Conservation (phyloP, 2,113 vertebrate genomes). For the Ictalurus furcatus region DNA sequence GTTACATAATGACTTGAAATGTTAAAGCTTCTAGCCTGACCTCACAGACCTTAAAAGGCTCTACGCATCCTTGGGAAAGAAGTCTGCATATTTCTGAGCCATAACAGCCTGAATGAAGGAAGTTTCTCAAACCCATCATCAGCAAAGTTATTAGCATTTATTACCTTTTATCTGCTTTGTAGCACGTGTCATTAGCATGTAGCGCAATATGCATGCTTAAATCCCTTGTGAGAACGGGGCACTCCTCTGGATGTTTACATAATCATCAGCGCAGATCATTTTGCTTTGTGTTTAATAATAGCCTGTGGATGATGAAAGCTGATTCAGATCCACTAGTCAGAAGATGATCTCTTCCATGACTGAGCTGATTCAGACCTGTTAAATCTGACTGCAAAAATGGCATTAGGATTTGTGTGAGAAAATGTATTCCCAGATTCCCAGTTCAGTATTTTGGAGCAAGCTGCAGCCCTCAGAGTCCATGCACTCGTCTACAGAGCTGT, state of each 20-base stretch:
- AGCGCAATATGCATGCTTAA: neutral
- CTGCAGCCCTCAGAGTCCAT: neutral
- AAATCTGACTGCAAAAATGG: neutral
- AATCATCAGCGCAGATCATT: neutral
- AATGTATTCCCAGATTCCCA: neutral
- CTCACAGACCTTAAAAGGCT: neutral
- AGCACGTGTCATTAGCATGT: neutral
- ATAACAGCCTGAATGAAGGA: neutral
- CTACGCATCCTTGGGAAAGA: neutral
- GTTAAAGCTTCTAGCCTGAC: neutral
- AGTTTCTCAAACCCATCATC: neutral
- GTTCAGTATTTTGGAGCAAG: neutral
- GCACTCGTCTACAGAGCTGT: slow-evolving; percentile 32
- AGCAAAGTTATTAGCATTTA: neutral
- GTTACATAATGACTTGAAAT: neutral
- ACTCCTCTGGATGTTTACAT: neutral
- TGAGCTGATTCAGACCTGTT: neutral
- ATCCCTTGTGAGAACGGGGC: neutral
- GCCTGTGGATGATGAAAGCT: neutral
- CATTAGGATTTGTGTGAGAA: neutral
- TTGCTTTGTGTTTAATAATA: slow-evolving; percentile 14
- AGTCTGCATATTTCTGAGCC: neutral
- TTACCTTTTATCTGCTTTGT: neutral
- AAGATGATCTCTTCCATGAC: neutral
- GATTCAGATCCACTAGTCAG: slow-evolving; percentile 15